phyloP scores from a whole-genome alignment of 2,113 vertebrate species.

The Mola mola region DNA sequence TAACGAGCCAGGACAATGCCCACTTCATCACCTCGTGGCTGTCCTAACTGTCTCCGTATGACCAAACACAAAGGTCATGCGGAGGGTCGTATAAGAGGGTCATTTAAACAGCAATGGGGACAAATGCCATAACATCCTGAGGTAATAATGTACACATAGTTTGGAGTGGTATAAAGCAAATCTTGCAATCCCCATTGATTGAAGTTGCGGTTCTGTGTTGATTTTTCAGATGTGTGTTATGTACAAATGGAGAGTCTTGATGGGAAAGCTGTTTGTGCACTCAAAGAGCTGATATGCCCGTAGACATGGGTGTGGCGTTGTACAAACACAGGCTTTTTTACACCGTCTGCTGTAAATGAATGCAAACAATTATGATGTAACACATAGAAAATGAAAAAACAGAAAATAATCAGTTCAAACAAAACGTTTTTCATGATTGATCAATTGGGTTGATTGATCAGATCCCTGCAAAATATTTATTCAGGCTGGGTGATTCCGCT shows the following conservation, averaged over 20 bases:
- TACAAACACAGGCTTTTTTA: slow-evolving; percentile 22
- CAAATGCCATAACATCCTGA: not conserved
- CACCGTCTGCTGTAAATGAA: not conserved
- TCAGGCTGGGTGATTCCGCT: too few species aligned
- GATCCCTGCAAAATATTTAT: too few species aligned
- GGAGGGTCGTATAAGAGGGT: too few species aligned
- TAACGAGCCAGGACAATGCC: slow-evolving; percentile 46
- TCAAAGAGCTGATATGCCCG: slow-evolving; percentile 12
- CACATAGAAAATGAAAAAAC: too few species aligned
- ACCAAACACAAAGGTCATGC: slow-evolving; percentile 40
- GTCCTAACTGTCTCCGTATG: slow-evolving; percentile 49
- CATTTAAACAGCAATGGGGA: not conserved
- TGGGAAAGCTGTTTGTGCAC: slow-evolving; percentile 20
- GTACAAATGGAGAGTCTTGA: slow-evolving; percentile 24
- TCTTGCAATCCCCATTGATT: not conserved
- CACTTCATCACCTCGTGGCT: slow-evolving; percentile 40
- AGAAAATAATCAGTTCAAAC: too few species aligned
- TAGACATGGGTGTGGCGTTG: slow-evolving; percentile 25
- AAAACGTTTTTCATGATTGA: too few species aligned
- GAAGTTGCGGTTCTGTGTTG: slow-evolving; percentile 5
- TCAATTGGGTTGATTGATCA: too few species aligned
- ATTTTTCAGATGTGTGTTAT: slow-evolving; percentile 21
- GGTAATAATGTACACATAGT: not conserved
- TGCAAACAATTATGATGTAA: too few species aligned
- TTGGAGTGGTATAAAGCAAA: not conserved